A percentile compares a stretch with the other conserved stretches of the same genome.
Conservation (phyloP, 2,113 vertebrate genomes). For the Saccopteryx bilineata region DNA sequence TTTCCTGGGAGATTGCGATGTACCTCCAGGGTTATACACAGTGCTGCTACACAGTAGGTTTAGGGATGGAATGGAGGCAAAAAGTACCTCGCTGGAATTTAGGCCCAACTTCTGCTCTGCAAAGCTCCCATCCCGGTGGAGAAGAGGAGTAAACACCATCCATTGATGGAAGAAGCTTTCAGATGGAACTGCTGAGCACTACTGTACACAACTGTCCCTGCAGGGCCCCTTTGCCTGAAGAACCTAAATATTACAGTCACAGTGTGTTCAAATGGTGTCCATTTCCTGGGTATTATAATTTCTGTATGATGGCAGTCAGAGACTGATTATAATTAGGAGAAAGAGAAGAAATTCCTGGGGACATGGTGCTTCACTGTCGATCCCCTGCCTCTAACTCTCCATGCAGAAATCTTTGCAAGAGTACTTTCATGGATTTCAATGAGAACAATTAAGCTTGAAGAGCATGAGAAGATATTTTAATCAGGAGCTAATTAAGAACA, state of each 20-base stretch:
- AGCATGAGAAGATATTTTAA: slow-evolving; percentile 84
- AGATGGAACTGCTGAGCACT: background rate
- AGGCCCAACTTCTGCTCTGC: background rate
- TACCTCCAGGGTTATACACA: background rate
- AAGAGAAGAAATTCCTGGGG: slow-evolving; percentile 63
- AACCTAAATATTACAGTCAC: slow-evolving; percentile 63
- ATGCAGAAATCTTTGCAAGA: slow-evolving; percentile 75
- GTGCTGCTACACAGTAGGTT: too few relatives aligned
- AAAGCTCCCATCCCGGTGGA: background rate
- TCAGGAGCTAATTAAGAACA: slow-evolving; percentile 85
- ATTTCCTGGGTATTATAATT: slow-evolving; percentile 63
- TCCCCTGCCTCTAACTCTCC: slow-evolving; percentile 77
- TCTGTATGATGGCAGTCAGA: slow-evolving; percentile 54
- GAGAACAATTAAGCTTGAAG: slow-evolving; percentile 83
- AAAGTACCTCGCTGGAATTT: background rate
- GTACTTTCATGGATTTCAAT: slow-evolving; percentile 78
- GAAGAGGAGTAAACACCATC: background rate
- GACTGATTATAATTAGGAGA: slow-evolving; percentile 80
- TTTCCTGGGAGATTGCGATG: background rate
- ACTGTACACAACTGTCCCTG: background rate
- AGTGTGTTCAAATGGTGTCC: slow-evolving; percentile 53
- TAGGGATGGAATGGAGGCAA: background rate
- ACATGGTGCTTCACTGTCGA: slow-evolving; percentile 58
- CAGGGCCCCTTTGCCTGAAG: slow-evolving; percentile 17
- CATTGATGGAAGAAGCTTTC: background rate